A percentile compares a stretch with the other conserved stretches of the same genome.
phyloP scores from a whole-genome alignment of 2,113 vertebrate species.

The Phalacrocorax carbo region DNA sequence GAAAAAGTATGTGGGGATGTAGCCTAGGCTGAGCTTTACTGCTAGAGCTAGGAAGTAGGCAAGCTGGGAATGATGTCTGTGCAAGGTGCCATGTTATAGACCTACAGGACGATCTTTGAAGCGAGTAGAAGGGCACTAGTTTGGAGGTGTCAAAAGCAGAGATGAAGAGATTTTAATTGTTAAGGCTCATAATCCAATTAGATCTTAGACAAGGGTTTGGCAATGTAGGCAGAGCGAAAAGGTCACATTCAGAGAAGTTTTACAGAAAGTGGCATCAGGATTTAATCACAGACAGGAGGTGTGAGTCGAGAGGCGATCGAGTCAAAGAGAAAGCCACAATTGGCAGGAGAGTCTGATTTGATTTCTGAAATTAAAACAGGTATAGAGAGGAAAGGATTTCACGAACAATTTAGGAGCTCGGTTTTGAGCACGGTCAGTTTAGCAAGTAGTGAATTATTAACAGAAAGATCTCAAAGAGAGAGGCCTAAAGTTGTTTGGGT shows the following conservation, averaged over 20 bases:
- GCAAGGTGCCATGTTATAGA: neutral
- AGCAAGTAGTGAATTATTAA: slow-evolving; percentile 12
- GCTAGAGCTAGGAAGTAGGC: neutral
- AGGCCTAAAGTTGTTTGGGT: neutral
- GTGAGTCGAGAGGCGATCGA: slow-evolving; percentile 32
- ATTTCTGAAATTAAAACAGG: slow-evolving; percentile 33
- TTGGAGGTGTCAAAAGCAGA: neutral
- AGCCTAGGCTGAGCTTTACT: neutral
- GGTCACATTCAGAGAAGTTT: slow-evolving; percentile 21
- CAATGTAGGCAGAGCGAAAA: neutral
- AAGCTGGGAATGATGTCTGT: neutral
- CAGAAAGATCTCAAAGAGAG: neutral
- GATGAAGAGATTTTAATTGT: slow-evolving; percentile 1
- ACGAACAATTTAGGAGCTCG: slow-evolving; percentile 13
- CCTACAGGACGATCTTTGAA: neutral
- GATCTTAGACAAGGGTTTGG: neutral
- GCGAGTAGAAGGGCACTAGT: neutral
- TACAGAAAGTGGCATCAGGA: neutral
- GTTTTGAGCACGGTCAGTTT: neutral
- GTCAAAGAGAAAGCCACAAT: neutral
- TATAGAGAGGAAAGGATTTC: neutral
- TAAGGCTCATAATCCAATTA: neutral
- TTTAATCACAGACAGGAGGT: slow-evolving; percentile 23
- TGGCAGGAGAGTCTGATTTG: slow-evolving; percentile 1
- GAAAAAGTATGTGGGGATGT: neutral